A percentile compares a stretch with the other conserved stretches of the same genome.
Evolutionary conservation across 2,113 vertebrate genomes (phyloP).

Genomic region (Scatophagus argus): DNA sequence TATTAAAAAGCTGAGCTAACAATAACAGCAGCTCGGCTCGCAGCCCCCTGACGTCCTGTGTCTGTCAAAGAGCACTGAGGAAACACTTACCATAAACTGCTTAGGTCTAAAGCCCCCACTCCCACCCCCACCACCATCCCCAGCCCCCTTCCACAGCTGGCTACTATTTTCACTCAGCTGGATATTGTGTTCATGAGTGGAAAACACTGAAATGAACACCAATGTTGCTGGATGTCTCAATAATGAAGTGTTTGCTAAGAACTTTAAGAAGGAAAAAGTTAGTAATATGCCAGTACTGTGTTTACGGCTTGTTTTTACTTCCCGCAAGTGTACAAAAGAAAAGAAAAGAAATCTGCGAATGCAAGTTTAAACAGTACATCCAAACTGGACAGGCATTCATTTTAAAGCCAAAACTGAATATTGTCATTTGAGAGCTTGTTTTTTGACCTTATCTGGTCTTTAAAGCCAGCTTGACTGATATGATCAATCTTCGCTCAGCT

Average conservation of each 20-base stretch:
- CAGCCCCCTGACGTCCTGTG: too few species aligned
- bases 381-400: neutral
- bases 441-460: constrained; percentile 5
- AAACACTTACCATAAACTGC: too few species aligned
- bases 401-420: neutral
- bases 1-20: too few species aligned
- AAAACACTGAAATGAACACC: neutral
- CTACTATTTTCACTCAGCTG: too few species aligned
- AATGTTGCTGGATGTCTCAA: too few species aligned
- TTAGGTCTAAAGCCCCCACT: too few species aligned
- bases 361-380: neutral
- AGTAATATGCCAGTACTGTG: neutral
- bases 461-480: constrained; percentile 5
- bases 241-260: neutral
- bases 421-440: neutral
- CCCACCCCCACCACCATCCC: too few species aligned
- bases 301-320: neutral
- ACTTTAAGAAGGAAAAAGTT: neutral
- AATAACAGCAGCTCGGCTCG: too few species aligned
- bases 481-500: constrained; percentile 18
- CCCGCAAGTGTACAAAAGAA: neutral
- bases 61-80: too few species aligned
- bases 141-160: too few species aligned
- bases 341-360: neutral
- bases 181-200: too few species aligned